Percentiles rank a stretch among this genome's conserved stretches.
phyloP scores from a whole-genome alignment of 1,140 invertebrate species.

The Hyposmocoma kahamanoa region DNA sequence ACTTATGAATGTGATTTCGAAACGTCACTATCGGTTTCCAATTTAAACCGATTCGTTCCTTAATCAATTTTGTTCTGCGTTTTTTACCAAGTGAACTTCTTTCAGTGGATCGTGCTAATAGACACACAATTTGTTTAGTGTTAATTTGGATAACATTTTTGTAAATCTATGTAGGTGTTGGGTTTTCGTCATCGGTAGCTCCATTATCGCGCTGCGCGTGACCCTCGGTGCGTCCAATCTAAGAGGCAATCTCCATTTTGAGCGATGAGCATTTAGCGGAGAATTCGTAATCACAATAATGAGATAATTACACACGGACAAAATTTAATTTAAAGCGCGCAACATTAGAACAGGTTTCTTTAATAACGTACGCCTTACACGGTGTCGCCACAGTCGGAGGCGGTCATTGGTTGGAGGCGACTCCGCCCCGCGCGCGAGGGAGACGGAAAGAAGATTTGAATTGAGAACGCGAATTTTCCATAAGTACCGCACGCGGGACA shows the following conservation, averaged over 20 bases:
- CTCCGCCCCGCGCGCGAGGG: slow-evolving; percentile 68
- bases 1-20: slow-evolving; percentile 72
- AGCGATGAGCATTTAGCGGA: slow-evolving; percentile 65
- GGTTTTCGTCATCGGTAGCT: slow-evolving; percentile 18
- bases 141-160: slow-evolving; percentile 36
- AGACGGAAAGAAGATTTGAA: slow-evolving; percentile 68
- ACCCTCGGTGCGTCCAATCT: slow-evolving; percentile 34
- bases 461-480: slow-evolving; percentile 71
- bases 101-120: slow-evolving; percentile 46
- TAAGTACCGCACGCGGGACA: slow-evolving; percentile 70
- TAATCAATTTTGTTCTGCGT: slow-evolving; percentile 66
- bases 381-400: slow-evolving; percentile 61
- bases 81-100: slow-evolving; percentile 51
- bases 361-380: slow-evolving; percentile 72
- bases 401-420: slow-evolving; percentile 64
- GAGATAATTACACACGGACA: slow-evolving; percentile 72
- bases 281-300: slow-evolving; percentile 72
- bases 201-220: slow-evolving; percentile 34
- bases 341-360: slow-evolving; percentile 74
- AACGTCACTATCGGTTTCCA: slow-evolving; percentile 72
- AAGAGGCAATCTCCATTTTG: slow-evolving; percentile 53
- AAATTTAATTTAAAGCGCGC: slow-evolving; percentile 74
- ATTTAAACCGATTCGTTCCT: slow-evolving; percentile 73
- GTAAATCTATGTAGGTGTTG: slow-evolving; percentile 14
- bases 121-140: slow-evolving; percentile 43